A percentile compares a stretch with the other conserved stretches of the same genome.
Conservation (phyloP, 2,797 vertebrate species). For the Bradypus variegatus region DNA sequence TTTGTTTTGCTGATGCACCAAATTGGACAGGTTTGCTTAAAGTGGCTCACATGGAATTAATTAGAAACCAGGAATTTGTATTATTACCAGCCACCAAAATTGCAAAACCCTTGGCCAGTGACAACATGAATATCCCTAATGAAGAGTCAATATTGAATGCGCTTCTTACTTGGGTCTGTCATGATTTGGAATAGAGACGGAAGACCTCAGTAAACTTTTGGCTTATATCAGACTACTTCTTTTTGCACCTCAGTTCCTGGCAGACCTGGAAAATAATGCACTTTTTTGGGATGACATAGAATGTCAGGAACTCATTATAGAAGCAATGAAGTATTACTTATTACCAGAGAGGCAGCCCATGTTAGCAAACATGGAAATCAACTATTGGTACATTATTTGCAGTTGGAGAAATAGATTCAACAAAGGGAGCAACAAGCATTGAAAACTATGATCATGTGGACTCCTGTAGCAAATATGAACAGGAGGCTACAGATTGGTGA, state of each 20-base stretch:
- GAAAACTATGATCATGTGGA: too few relatives aligned
- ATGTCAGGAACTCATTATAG: constrained; percentile 97
- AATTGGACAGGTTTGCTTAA: too few relatives aligned
- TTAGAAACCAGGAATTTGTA: constrained; percentile 94
- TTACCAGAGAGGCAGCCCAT: constrained; percentile 91
- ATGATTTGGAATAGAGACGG: constrained; percentile 82
- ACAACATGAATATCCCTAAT: constrained; percentile 95
- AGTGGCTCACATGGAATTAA: constrained; percentile 81
- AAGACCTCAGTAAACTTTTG: constrained; percentile 85
- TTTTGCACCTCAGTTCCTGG: constrained; percentile 82
- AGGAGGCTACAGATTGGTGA: too few relatives aligned
- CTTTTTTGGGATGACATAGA: constrained; percentile 93
- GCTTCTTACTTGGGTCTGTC: constrained; percentile 91
- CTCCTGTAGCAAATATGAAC: too few relatives aligned
- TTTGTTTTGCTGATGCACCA: too few relatives aligned
- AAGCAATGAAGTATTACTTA: constrained; percentile 80
- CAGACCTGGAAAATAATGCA: constrained; percentile 85
- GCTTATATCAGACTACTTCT: constrained; percentile 91
- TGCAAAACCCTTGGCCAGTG: constrained; percentile 91
- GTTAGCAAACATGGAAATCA: constrained; percentile 93
- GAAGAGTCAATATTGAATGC: constrained; percentile 95
- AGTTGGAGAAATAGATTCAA: constrained; percentile 96
- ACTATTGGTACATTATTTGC: constrained; percentile 95
- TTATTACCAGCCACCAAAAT: constrained; percentile 90
- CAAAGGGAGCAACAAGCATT: constrained; percentile 78